Evolutionary conservation across 2,797 vertebrate genomes (phyloP).

Genomic region (Anabas testudineus): DNA sequence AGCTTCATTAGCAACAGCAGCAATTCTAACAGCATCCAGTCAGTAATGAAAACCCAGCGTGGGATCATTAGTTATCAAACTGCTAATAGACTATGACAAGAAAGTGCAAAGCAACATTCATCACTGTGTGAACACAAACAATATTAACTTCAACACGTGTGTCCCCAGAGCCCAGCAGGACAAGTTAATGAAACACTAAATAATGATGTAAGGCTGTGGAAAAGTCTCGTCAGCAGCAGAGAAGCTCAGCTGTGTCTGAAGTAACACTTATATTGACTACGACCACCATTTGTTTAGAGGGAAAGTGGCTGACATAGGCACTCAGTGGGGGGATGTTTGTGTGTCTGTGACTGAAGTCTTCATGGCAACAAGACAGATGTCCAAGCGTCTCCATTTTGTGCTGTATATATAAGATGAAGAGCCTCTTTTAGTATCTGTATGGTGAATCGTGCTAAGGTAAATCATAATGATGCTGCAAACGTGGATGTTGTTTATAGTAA

Average conservation of each 20-base stretch:
- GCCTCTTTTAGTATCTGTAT: too few relatives aligned
- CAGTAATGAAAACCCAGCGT: background rate
- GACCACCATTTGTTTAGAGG: background rate
- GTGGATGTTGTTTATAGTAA: too few relatives aligned
- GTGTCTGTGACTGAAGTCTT: background rate
- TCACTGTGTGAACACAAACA: slow-evolving; percentile 30
- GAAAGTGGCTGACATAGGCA: background rate
- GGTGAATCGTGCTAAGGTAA: too few relatives aligned
- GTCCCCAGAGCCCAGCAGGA: background rate
- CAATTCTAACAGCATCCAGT: background rate
- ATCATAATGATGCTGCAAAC: too few relatives aligned
- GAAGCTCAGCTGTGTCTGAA: slow-evolving; percentile 4
- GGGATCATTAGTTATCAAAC: slow-evolving; percentile 23
- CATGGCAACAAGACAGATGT: slow-evolving; percentile 11
- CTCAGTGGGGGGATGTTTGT: background rate
- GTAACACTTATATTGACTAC: background rate
- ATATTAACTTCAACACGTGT: background rate
- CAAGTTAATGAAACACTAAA: slow-evolving; percentile 29
- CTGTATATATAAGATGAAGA: too few relatives aligned
- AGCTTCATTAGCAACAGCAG: background rate
- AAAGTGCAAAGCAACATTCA: slow-evolving; percentile 39
- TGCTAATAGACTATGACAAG: slow-evolving; percentile 21
- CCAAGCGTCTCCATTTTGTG: background rate
- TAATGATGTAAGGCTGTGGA: background rate
- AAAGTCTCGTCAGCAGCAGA: slow-evolving; percentile 5